phyloP scores from a whole-genome alignment of 64 coral and sea anemone genomes.

The Astreopora myriophthalma region DNA sequence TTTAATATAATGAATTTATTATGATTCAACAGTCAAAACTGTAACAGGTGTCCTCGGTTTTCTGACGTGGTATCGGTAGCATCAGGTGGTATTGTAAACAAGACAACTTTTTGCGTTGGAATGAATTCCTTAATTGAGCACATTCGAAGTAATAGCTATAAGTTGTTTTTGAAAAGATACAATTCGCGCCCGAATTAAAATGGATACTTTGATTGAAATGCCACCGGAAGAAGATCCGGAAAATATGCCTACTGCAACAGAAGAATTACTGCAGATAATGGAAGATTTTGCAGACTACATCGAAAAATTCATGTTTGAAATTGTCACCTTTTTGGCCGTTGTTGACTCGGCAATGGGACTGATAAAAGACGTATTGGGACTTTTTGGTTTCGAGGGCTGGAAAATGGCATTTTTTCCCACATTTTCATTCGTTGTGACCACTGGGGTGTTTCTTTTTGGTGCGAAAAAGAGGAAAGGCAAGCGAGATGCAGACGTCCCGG shows the following conservation, averaged over 20 bases:
- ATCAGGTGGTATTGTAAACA: not conserved
- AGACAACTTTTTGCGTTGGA: not conserved
- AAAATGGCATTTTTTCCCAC: conserved; percentile 96
- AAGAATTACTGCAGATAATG: conserved; percentile 84
- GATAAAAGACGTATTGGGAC: conserved; percentile 80
- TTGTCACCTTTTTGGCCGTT: conserved; percentile 91
- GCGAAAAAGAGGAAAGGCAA: conserved; percentile 91
- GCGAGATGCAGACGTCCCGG: conserved; percentile 52
- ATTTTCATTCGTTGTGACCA: conserved; percentile 88
- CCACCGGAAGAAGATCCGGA: conserved; percentile 51
- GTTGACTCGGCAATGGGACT: conserved; percentile 92
- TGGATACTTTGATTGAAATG: conserved; percentile 69
- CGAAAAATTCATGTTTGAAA: conserved; percentile 98
- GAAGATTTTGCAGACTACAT: conserved; percentile 95
- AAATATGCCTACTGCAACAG: conserved; percentile 77
- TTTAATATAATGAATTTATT: conserved; percentile 8
- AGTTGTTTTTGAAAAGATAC: not conserved
- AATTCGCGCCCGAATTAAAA: not conserved
- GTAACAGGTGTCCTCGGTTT: conserved; percentile 6
- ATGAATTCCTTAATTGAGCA: not conserved
- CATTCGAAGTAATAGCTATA: not conserved
- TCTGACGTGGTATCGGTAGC: not conserved
- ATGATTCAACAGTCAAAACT: conserved; percentile 14
- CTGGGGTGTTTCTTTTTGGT: conserved; percentile 89
- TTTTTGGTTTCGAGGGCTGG: conserved; percentile 88